Evolutionary conservation across 2,888 invertebrate species (phyloP), one percentile per base, ranked within the genome.

Genomic region (Drosophila nr. fundita): DNA sequence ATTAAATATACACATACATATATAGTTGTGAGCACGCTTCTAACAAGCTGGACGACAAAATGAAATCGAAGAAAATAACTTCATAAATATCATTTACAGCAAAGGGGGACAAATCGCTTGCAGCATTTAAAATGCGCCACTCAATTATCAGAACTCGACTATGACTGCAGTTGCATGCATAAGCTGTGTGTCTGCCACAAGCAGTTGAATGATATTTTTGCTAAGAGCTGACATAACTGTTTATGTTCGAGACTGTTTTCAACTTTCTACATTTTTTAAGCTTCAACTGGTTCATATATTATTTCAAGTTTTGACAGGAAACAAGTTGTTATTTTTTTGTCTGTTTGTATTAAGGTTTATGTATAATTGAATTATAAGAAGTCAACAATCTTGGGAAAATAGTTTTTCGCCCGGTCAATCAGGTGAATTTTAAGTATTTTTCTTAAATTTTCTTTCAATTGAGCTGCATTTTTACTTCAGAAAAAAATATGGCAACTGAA

Each of bases 11-110:
- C 30, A 59, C 55, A 40, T 48, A 24, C 24, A 24, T 24, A 38
- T 36, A 52, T 62, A 63, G 30, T 55, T 38, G 29, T 55, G 21
- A 55, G 34, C 57, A 50, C 24, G 40, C 30, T 24, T 30, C 36
- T 53, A 61, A 68, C 42, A 49, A 42, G 21, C 34, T 49, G 30
- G 6, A 5, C 54, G 24, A 38, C 11, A 48, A 42, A 59, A 36
- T 18, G 24, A n/a, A 52, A 52, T 24, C 27, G 27, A n/a, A n/a
- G 18, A 38, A 55, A 38, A n/a, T 38, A 15, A 24, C 1, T 40
- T 40, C 27, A 29, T 6, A 24, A 30, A 68, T 53, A 70, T 70
- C 38, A 53, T 70, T 59, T 48, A 48, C 60, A n/a, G 11, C 32
- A 36, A 30, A 3, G 29, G 8, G 36, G 36, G 2, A 21, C 0